phyloP scores from a whole-genome alignment of 2,113 vertebrate species.

The Oncorhynchus keta region DNA sequence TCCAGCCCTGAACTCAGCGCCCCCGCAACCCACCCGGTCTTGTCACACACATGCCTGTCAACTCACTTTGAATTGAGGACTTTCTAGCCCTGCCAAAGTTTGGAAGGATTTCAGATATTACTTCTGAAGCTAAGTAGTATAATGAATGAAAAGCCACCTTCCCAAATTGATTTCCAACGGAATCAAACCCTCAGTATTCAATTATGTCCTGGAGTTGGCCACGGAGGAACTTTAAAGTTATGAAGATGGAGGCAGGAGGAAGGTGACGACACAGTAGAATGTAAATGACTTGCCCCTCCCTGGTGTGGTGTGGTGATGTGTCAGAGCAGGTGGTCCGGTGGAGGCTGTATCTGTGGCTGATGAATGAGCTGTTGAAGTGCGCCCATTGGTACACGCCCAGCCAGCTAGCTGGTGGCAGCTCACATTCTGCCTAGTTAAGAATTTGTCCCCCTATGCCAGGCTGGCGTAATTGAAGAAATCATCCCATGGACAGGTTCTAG shows the following conservation, averaged over 20 bases:
- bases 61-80: constrained; percentile 56
- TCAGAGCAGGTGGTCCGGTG: constrained; percentile 71
- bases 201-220: constrained; percentile 62
- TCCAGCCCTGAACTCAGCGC: too few species aligned
- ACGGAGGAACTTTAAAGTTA: constrained; percentile 61
- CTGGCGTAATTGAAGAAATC: constrained; percentile 71
- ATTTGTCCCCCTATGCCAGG: constrained; percentile 65
- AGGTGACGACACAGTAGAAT: constrained; percentile 48
- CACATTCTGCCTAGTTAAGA: constrained; percentile 73
- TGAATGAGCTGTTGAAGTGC: constrained; percentile 74
- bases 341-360: constrained; percentile 59
- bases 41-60: constrained; percentile 53
- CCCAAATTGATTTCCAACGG: constrained; percentile 77
- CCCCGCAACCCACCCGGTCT: too few species aligned
- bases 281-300: constrained; percentile 60
- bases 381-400: constrained; percentile 59
- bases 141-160: constrained; percentile 75
- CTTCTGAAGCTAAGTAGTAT: constrained; percentile 66
- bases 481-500: constrained; percentile 58
- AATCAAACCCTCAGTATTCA: constrained; percentile 72
- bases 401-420: constrained; percentile 66
- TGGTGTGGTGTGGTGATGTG: constrained; percentile 46
- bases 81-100: constrained; percentile 66
- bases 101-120: constrained; percentile 68
- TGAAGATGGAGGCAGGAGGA: constrained; percentile 30